These are phyloP conservation scores for Conchocele bisecta DNA, from an alignment of 2,888 invertebrate species.

Conservation along the genomic window DNA sequence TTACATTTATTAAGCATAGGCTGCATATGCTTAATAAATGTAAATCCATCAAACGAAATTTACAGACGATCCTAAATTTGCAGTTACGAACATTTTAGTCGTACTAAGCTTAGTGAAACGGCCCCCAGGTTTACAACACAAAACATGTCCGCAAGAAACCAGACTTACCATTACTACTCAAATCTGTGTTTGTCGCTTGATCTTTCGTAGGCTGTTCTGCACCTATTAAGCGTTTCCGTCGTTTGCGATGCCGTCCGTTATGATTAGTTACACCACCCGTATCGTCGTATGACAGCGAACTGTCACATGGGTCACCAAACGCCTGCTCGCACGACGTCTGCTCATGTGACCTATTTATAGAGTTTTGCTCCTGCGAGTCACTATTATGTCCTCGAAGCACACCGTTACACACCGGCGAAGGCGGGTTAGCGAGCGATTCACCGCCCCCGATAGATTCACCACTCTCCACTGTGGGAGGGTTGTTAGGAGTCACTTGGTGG, in stretches of 20 bases:
- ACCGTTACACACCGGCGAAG: constrained; percentile 54
- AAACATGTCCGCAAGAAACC: background rate
- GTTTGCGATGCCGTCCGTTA: constrained; percentile 68
- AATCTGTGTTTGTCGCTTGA: constrained; percentile 78
- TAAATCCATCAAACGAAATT: too few relatives aligned
- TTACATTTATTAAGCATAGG: background rate
- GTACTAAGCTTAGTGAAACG: too few relatives aligned
- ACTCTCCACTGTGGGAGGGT: constrained; percentile 38
- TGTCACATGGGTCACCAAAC: constrained; percentile 66
- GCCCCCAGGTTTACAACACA: background rate
- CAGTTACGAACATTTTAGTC: too few relatives aligned
- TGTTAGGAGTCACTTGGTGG: constrained; percentile 48
- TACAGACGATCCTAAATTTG: too few relatives aligned
- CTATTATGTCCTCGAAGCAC: constrained; percentile 63
- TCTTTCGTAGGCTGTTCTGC: constrained; percentile 72
- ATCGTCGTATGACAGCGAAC: constrained; percentile 63
- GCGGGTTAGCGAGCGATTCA: constrained; percentile 57
- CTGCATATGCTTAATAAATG: too few relatives aligned
- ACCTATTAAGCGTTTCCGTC: constrained; percentile 59
- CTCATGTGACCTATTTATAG: constrained; percentile 59
- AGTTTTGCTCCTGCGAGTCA: constrained; percentile 63
- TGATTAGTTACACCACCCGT: constrained; percentile 58
- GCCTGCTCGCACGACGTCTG: too few relatives aligned
- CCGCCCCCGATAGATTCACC: constrained; percentile 59
- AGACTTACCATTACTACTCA: constrained; percentile 77